Conservation (phyloP, 2,113 vertebrate genomes). For the Regulus satrapa region DNA sequence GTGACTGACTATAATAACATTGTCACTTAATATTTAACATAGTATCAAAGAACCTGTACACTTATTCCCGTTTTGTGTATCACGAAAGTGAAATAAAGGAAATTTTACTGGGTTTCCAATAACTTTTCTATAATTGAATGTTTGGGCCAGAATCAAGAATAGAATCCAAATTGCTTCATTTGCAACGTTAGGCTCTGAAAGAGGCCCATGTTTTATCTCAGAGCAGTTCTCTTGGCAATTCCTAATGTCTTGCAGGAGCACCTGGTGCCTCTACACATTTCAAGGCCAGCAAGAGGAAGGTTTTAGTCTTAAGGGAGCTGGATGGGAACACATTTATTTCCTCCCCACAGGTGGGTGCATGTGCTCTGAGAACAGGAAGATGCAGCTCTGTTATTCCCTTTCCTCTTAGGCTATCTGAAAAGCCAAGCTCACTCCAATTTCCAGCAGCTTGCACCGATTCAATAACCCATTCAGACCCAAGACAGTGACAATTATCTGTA, state of each 20-base stretch:
- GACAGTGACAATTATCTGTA: neutral
- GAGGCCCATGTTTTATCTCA: neutral
- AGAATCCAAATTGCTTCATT: slow-evolving; percentile 35
- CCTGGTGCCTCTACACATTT: neutral
- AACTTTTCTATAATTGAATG: slow-evolving; percentile 28
- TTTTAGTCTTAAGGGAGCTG: neutral
- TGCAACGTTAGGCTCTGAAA: neutral
- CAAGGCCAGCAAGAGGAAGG: neutral
- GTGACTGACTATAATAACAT: neutral
- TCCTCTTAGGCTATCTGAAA: neutral
- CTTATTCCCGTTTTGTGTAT: neutral
- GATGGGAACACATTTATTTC: neutral
- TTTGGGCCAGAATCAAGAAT: neutral
- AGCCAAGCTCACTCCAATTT: neutral
- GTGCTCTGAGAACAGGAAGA: neutral
- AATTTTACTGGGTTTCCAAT: slow-evolving; percentile 13
- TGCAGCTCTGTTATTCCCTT: neutral
- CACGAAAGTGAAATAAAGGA: neutral
- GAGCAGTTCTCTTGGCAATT: neutral
- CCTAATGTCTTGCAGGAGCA: neutral
- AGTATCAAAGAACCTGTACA: neutral
- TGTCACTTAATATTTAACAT: neutral
- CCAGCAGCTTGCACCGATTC: neutral
- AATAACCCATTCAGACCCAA: neutral
- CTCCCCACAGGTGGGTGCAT: neutral